phyloP scores from a whole-genome alignment of 2,888 invertebrate genomes.

The Tachina grossa region DNA sequence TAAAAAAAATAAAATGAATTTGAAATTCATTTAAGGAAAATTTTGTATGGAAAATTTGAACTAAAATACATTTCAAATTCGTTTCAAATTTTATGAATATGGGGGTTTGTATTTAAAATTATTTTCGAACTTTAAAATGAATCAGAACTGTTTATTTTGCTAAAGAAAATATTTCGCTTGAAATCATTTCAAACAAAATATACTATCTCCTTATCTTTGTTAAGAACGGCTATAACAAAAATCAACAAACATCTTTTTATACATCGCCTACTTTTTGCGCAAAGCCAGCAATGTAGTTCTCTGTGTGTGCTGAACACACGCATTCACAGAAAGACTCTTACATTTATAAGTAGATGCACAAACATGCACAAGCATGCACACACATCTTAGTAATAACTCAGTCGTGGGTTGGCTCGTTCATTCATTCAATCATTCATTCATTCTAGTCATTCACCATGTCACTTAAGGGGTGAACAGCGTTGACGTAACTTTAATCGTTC shows the following conservation, averaged over 20 bases:
- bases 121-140: background rate
- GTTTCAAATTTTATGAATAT: too few species aligned
- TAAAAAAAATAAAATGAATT: too few species aligned
- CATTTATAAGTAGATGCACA: background rate
- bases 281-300: background rate
- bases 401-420: conserved; percentile 3
- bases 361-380: background rate
- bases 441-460: conserved; percentile 66
- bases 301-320: background rate
- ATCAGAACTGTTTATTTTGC: background rate
- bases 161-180: background rate
- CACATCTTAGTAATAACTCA: conserved; percentile 19
- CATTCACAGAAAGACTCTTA: background rate
- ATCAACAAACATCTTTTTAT: conserved; percentile 20
- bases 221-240: background rate
- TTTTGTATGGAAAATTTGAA: too few species aligned
- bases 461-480: conserved; percentile 64
- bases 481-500: conserved; percentile 70
- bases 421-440: conserved; percentile 44
- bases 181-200: background rate
- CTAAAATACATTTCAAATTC: too few species aligned
- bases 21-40: too few species aligned
- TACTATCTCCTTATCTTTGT: background rate
- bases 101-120: too few species aligned
- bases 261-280: conserved; percentile 14